phyloP scores from a whole-genome alignment of 2,113 vertebrate genomes.

The Pipa parva region DNA sequence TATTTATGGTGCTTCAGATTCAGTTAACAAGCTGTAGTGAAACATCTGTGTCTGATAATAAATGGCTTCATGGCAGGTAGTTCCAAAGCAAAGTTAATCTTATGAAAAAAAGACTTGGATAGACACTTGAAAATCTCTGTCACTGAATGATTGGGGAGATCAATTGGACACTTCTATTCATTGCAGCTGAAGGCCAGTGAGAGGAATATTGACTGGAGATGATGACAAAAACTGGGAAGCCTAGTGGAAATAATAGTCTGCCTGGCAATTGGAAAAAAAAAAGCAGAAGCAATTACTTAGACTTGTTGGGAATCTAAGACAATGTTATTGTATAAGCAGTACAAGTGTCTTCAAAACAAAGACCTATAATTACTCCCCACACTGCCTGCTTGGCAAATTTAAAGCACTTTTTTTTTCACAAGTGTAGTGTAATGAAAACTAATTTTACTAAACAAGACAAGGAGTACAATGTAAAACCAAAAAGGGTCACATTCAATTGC shows the following conservation, averaged over 20 bases:
- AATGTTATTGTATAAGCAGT: conserved; percentile 58
- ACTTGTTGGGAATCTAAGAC: conserved; percentile 68
- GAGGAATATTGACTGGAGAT: conserved; percentile 61
- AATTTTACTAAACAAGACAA: background rate
- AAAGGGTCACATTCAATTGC: no score
- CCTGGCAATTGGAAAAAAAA: conserved; percentile 47
- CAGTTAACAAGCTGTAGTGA: conserved; percentile 67
- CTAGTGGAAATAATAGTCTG: conserved; percentile 69
- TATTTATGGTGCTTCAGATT: conserved; percentile 70
- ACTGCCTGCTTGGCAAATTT: background rate
- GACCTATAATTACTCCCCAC: conserved; percentile 15
- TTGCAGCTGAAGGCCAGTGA: conserved; percentile 53
- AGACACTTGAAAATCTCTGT: conserved; percentile 69
- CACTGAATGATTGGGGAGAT: conserved; percentile 62
- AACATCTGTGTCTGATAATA: conserved; percentile 60
- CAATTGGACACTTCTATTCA: conserved; percentile 67
- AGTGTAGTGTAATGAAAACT: background rate
- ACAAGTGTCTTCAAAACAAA: conserved; percentile 49
- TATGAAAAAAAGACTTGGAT: conserved; percentile 69
- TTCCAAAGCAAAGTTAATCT: conserved; percentile 77
- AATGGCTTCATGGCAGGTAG: conserved; percentile 73
- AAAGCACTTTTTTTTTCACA: background rate
- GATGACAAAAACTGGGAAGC: conserved; percentile 66
- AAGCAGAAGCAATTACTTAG: conserved; percentile 74
- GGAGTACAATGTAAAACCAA: background rate